These are phyloP conservation scores for Masnerella sp. DNA, from an alignment of 2,888 invertebrate genomes.

Conservation along the genomic window DNA sequence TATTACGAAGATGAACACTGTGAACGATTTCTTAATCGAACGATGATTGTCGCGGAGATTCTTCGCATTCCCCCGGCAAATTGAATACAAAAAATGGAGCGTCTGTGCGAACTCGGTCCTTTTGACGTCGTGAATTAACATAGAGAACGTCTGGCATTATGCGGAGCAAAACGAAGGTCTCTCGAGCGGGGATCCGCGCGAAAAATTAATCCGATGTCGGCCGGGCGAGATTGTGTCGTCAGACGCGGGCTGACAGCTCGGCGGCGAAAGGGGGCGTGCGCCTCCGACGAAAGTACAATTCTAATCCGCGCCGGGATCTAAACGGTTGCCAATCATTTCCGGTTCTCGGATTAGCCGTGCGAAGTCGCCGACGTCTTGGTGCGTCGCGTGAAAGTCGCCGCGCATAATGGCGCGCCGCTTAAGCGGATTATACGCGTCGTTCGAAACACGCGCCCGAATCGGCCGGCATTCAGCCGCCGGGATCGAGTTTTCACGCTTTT, in stretches of 20 bases:
- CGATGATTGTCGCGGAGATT: too few species aligned
- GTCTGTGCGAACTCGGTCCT: conserved; percentile 34
- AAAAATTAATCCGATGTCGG: conserved; percentile 54
- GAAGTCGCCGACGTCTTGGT: conserved; percentile 60
- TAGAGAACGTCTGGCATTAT: too few species aligned
- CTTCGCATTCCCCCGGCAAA: neutral
- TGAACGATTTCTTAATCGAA: too few species aligned
- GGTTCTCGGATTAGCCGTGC: conserved; percentile 76
- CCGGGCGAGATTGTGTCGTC: conserved; percentile 71
- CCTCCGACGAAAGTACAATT: conserved; percentile 65
- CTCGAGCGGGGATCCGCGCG: conserved; percentile 27
- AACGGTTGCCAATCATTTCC: conserved; percentile 78
- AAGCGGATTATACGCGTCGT: conserved; percentile 73
- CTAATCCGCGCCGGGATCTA: conserved; percentile 73
- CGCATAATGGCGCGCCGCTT: conserved; percentile 65
- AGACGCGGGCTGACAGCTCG: conserved; percentile 68
- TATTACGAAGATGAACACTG: too few species aligned
- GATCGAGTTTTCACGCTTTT: conserved; percentile 69
- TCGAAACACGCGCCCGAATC: conserved; percentile 61
- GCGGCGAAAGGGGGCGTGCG: conserved; percentile 47
- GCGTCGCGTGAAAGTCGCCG: conserved; percentile 48
- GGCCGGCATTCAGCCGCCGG: conserved; percentile 60
- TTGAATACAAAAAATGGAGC: conserved; percentile 6
- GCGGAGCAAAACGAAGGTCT: conserved; percentile 18
- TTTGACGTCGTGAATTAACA: conserved; percentile 32